A percentile compares a stretch with the other conserved stretches of the same genome.
Conservation (phyloP, 1,140 invertebrate genomes). For the Ooceraea biroi region DNA sequence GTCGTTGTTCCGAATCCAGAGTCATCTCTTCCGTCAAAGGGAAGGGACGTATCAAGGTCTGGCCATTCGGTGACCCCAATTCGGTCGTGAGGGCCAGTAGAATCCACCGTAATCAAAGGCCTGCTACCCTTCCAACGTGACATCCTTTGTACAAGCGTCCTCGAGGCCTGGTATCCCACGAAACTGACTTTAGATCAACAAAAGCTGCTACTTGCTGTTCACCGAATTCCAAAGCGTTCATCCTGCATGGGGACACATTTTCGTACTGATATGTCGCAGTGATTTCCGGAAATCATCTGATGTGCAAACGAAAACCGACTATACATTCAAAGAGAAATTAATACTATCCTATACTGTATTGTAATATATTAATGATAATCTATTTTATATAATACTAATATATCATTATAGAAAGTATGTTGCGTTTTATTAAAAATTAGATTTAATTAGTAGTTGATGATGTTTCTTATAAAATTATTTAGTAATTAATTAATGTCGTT, state of each 20-base stretch:
- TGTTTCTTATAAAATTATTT: too few relatives aligned
- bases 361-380: too few relatives aligned
- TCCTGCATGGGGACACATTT: neutral
- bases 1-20: constrained; percentile 27
- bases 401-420: too few relatives aligned
- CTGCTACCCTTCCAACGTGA: constrained; percentile 27
- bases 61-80: constrained; percentile 52
- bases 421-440: too few relatives aligned
- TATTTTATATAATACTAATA: too few relatives aligned
- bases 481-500: neutral
- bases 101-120: constrained; percentile 41
- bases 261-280: constrained; percentile 13
- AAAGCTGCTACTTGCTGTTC: constrained; percentile 30
- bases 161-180: constrained; percentile 1
- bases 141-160: constrained; percentile 54
- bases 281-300: neutral
- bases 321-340: neutral
- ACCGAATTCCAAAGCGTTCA: neutral
- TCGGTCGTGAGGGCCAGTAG: constrained; percentile 4
- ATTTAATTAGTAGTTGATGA: too few relatives aligned
- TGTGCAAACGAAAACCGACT: neutral
- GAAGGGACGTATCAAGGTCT: constrained; percentile 28
- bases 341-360: neutral
- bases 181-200: constrained; percentile 59
- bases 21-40: constrained; percentile 29